Percentiles rank a stretch among this genome's conserved stretches.
These are phyloP conservation scores for Meriones psammophilus DNA, from an alignment of 2,797 vertebrate species.

Conservation along the genomic window DNA sequence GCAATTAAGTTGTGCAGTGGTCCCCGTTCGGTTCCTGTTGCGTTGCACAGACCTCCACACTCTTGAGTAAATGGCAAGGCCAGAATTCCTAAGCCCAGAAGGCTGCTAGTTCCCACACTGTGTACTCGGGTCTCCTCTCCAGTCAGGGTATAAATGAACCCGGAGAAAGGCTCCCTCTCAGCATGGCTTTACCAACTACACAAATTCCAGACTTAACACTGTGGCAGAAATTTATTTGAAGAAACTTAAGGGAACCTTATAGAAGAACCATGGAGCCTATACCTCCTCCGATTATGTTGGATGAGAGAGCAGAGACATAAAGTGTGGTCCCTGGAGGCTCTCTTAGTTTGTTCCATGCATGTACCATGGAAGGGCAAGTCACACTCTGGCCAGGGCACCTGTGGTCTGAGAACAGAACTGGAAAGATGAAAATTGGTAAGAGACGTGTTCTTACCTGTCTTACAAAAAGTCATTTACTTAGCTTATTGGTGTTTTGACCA, in stretches of 20 bases:
- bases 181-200: not conserved
- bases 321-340: not conserved
- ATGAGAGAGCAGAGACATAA: not conserved
- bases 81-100: not conserved
- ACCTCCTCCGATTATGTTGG: not conserved
- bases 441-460: not conserved
- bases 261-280: not conserved
- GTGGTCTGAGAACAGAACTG: constrained; percentile 12
- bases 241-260: not conserved
- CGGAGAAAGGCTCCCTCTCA: not conserved
- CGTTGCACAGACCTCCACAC: not conserved
- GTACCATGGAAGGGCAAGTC: not conserved
- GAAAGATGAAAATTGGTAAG: constrained; percentile 28
- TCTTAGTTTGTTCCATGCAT: not conserved
- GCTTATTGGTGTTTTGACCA: not conserved
- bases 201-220: not conserved
- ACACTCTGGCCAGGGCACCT: not conserved
- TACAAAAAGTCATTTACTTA: constrained; percentile 14
- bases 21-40: constrained; percentile 7
- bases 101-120: not conserved
- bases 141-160: not conserved
- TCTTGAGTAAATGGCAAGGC: not conserved
- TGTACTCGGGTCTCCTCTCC: too few relatives aligned
- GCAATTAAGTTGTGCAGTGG: not conserved
- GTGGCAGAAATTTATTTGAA: not conserved